A percentile compares a stretch with the other conserved stretches of the same genome.
Evolutionary conservation across 2,888 invertebrate genomes (phyloP).

Genomic region (Dermolepida albohirtum): DNA sequence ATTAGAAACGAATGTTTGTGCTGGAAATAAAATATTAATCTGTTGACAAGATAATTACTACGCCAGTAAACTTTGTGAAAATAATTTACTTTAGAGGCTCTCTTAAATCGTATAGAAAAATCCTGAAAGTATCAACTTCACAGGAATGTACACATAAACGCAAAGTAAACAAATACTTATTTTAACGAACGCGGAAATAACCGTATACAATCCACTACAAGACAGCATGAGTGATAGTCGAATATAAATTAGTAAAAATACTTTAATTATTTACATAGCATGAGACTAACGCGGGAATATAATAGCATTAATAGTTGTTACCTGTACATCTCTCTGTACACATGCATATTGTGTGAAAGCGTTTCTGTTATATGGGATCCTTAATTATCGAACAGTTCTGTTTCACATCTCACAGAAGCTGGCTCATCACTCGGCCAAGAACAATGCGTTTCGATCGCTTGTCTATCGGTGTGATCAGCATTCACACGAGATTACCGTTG

Average conservation of each 20-base stretch:
- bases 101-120: too few species aligned
- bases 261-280: constrained; percentile 24
- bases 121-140: too few species aligned
- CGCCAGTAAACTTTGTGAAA: too few species aligned
- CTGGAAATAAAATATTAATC: too few species aligned
- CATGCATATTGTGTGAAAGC: constrained; percentile 14
- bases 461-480: constrained; percentile 41
- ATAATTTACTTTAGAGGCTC: too few species aligned
- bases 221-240: constrained; percentile 9
- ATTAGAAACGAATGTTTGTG: too few species aligned
- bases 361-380: constrained; percentile 25
- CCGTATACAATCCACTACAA: neutral
- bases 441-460: constrained; percentile 38
- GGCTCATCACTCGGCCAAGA: constrained; percentile 40
- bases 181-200: neutral
- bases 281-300: constrained; percentile 6
- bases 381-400: constrained; percentile 32
- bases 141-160: neutral
- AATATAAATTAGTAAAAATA: constrained; percentile 22
- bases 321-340: constrained; percentile 1
- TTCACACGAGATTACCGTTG: constrained; percentile 43
- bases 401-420: constrained; percentile 38
- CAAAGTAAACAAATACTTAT: neutral
- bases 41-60: too few species aligned
- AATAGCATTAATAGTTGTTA: constrained; percentile 27